These are phyloP conservation scores for Calliphora vicina DNA, from an alignment of 1,140 invertebrate genomes.

Conservation along the genomic window DNA sequence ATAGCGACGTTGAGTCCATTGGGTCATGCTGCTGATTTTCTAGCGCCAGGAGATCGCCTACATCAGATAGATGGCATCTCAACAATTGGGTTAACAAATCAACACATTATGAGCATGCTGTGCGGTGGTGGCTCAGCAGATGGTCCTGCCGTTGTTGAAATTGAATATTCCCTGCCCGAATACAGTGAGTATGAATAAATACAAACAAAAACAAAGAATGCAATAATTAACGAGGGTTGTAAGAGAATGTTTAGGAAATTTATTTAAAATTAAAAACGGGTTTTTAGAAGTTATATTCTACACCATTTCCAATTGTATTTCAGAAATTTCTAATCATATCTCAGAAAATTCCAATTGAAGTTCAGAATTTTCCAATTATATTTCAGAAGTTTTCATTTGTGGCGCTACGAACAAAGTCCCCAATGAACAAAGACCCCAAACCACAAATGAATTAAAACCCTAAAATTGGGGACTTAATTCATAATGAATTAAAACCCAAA, in stretches of 20 bases:
- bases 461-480: too few species aligned
- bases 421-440: too few species aligned
- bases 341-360: too few species aligned
- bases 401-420: too few species aligned
- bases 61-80: slow-evolving; percentile 83
- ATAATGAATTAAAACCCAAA: too few species aligned
- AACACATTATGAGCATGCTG: slow-evolving; percentile 79
- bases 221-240: background rate
- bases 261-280: too few species aligned
- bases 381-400: too few species aligned
- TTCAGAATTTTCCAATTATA: too few species aligned
- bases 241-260: background rate
- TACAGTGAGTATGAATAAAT: slow-evolving; percentile 69
- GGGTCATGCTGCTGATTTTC: slow-evolving; percentile 62
- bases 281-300: too few species aligned
- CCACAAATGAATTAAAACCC: too few species aligned
- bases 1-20: slow-evolving; percentile 59
- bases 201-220: background rate
- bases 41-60: slow-evolving; percentile 79
- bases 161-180: slow-evolving; percentile 83
- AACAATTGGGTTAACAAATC: slow-evolving; percentile 77
- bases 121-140: slow-evolving; percentile 71
- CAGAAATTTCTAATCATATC: too few species aligned
- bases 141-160: slow-evolving; percentile 76
- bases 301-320: too few species aligned